These are phyloP conservation scores for Rissa tridactyla DNA, from an alignment of 2,113 vertebrate species.

Conservation along the genomic window DNA sequence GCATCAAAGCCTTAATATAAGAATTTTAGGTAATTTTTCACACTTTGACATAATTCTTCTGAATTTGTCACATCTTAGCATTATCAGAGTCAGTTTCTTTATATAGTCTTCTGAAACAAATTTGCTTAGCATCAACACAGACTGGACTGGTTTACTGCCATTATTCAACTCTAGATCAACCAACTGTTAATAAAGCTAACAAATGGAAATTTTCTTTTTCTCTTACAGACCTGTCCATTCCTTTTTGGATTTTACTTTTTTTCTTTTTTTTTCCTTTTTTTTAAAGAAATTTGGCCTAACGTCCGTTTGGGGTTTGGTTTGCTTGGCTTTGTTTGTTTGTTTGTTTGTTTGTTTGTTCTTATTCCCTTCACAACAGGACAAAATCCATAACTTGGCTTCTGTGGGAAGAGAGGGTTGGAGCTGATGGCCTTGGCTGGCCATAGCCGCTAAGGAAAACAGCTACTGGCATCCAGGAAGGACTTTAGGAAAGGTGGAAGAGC, in stretches of 20 bases:
- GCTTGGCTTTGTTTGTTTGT: neutral
- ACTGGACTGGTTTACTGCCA: neutral
- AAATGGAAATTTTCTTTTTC: neutral
- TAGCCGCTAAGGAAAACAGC: neutral
- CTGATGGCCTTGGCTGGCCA: neutral
- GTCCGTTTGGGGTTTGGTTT: neutral
- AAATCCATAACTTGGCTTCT: neutral
- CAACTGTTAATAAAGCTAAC: rapidly evolving
- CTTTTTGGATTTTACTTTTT: neutral
- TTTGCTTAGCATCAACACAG: neutral
- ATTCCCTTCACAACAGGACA: neutral
- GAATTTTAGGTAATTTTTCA: neutral
- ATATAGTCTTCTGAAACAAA: neutral
- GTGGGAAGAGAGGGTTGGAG: neutral
- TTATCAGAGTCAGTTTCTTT: neutral
- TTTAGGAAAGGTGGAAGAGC: neutral
- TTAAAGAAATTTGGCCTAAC: neutral
- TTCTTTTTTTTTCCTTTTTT: neutral
- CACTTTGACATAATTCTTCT: neutral
- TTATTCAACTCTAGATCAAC: neutral
- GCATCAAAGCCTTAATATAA: neutral
- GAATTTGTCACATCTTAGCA: neutral
- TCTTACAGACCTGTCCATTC: neutral
- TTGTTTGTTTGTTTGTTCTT: neutral
- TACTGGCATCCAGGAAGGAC: neutral